A percentile compares a stretch with the other conserved stretches of the same genome.
These are phyloP conservation scores for Synanceia verrucosa DNA, from an alignment of 2,797 vertebrate genomes.

Conservation along the genomic window DNA sequence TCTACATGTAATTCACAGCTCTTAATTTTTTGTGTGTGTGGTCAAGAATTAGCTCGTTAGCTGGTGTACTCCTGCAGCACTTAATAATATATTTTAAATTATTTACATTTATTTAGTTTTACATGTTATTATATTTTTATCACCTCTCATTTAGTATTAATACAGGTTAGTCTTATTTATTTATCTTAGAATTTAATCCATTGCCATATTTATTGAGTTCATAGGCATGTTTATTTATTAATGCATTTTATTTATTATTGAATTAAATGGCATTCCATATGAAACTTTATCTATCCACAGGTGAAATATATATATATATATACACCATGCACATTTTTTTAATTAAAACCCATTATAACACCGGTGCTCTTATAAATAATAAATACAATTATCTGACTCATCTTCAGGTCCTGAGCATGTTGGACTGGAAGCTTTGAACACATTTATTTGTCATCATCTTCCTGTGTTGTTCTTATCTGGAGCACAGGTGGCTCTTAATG, in stretches of 20 bases:
- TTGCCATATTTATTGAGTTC: no score
- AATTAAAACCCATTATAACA: neutral
- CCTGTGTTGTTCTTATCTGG: constrained; percentile 24
- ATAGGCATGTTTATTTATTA: neutral
- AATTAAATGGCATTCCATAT: neutral
- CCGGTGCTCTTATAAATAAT: neutral
- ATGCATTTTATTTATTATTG: neutral
- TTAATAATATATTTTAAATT: neutral
- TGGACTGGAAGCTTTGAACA: no score
- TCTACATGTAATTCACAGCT: neutral
- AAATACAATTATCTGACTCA: neutral
- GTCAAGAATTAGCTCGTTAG: neutral
- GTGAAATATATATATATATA: neutral
- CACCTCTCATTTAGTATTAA: no score
- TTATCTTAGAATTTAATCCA: no score
- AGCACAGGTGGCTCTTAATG: constrained; percentile 23
- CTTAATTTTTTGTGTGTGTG: no score
- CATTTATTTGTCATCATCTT: neutral
- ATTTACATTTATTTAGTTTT: neutral
- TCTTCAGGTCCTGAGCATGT: neutral
- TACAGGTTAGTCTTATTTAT: no score
- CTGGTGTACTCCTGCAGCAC: neutral
- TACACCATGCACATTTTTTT: neutral
- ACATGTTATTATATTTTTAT: no score
- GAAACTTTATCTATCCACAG: neutral